phyloP scores from a whole-genome alignment of 1,140 invertebrate species.

The Ptiloglossa arizonensis region DNA sequence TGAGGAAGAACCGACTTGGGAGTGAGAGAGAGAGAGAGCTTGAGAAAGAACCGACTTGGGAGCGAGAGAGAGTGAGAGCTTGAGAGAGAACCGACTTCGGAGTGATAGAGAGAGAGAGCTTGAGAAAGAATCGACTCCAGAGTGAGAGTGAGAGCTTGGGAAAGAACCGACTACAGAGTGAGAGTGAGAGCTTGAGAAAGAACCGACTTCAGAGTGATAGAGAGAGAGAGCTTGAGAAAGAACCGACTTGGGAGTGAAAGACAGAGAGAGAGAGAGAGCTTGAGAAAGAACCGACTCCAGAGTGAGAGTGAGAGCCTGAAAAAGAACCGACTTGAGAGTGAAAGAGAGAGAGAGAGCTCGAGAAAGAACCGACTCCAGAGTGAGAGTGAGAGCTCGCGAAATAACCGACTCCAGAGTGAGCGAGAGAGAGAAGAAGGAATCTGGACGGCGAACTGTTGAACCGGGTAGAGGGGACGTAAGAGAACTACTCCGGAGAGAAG shows the following conservation, averaged over 20 bases:
- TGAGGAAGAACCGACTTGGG: background rate
- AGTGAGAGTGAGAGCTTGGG: background rate
- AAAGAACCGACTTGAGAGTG: background rate
- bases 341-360: conserved; percentile 12
- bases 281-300: background rate
- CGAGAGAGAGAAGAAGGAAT: background rate
- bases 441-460: no score
- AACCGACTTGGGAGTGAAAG: background rate
- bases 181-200: background rate
- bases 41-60: background rate
- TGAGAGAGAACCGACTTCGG: background rate
- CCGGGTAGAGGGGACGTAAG: no score
- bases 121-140: background rate
- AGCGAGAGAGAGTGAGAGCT: background rate
- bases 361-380: background rate
- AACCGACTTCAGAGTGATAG: background rate
- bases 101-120: background rate
- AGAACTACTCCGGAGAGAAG: no score
- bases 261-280: background rate
- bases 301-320: background rate
- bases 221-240: background rate
- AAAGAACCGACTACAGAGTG: background rate
- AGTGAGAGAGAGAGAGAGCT: background rate
- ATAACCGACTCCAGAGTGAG: background rate
- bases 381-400: background rate